A percentile compares a stretch with the other conserved stretches of the same genome.
Evolutionary conservation across 2,888 invertebrate genomes (phyloP).

Genomic region (Scaptomyza flava): DNA sequence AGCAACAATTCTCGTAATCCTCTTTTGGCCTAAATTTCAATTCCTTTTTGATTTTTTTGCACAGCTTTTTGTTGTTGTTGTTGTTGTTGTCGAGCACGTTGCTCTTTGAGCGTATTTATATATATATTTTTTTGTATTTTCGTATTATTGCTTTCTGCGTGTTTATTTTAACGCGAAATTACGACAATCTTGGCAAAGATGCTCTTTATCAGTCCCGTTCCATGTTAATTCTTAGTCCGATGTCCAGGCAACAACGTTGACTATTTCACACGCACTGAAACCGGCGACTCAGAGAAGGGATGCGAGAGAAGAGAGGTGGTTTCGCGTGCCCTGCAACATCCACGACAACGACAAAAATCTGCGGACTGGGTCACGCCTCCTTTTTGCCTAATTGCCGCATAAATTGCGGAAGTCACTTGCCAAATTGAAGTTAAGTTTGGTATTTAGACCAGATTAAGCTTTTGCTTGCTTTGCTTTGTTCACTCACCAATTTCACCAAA

Average conservation of each 20-base stretch:
- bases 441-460: background rate
- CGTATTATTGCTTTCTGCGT: slow-evolving; percentile 34
- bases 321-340: slow-evolving; percentile 25
- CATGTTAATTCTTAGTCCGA: slow-evolving; percentile 2
- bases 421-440: slow-evolving; percentile 6
- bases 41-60: slow-evolving; percentile 59
- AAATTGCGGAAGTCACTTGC: slow-evolving; percentile 21
- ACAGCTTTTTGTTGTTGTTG: slow-evolving; percentile 32
- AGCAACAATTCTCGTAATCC: slow-evolving; percentile 72
- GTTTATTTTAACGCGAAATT: slow-evolving; percentile 63
- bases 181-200: slow-evolving; percentile 20
- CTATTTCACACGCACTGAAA: slow-evolving; percentile 53
- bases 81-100: slow-evolving; percentile 14
- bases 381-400: slow-evolving; percentile 43
- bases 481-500: background rate
- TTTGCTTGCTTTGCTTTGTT: slow-evolving; percentile 2
- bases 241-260: slow-evolving; percentile 37
- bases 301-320: background rate
- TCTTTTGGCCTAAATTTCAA: slow-evolving; percentile 78
- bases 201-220: slow-evolving; percentile 7
- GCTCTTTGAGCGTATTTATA: slow-evolving; percentile 32
- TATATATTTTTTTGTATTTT: slow-evolving; percentile 10
- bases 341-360: slow-evolving; percentile 11
- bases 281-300: slow-evolving; percentile 27
- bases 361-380: slow-evolving; percentile 15